Conservation (phyloP, 2,113 vertebrate genomes). For the Heterotis niloticus region DNA sequence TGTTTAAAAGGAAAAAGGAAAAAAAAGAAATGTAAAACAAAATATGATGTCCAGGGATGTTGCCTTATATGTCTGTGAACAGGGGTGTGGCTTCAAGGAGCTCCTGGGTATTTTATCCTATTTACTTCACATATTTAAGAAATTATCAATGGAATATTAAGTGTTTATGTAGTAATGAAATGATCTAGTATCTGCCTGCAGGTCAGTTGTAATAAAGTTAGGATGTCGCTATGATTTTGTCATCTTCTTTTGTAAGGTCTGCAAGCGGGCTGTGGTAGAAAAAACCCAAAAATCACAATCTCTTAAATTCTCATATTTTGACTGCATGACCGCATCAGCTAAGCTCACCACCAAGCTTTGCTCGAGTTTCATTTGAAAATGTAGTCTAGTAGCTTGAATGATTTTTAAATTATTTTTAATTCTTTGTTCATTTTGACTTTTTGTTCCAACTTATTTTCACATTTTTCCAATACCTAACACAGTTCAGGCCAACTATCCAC, state of each 20-base stretch:
- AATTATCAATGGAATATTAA: conserved; percentile 67
- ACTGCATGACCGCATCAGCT: too few species aligned
- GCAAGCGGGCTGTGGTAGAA: conserved; percentile 28
- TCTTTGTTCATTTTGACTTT: too few species aligned
- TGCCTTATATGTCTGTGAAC: conserved; percentile 77
- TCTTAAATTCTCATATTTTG: too few species aligned
- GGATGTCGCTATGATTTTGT: conserved; percentile 67
- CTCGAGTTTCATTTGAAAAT: too few species aligned
- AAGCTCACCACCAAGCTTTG: too few species aligned
- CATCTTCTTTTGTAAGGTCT: conserved; percentile 67
- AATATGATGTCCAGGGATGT: conserved; percentile 73
- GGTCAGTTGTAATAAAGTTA: conserved; percentile 79
- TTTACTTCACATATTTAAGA: conserved; percentile 75
- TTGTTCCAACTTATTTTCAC: too few species aligned
- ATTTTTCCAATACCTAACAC: too few species aligned
- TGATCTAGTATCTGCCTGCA: conserved; percentile 74
- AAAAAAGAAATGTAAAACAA: conserved; percentile 63
- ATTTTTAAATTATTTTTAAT: too few species aligned
- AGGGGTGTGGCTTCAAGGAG: conserved; percentile 66
- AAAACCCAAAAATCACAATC: too few species aligned
- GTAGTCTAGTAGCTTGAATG: too few species aligned
- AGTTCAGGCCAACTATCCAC: too few species aligned
- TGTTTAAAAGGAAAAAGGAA: conserved; percentile 65
- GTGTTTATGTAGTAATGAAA: conserved; percentile 75
- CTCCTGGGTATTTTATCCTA: conserved; percentile 68